These are phyloP conservation scores for Diploscapter pachys DNA, from an alignment of 1,140 invertebrate species.

Conservation along the genomic window DNA sequence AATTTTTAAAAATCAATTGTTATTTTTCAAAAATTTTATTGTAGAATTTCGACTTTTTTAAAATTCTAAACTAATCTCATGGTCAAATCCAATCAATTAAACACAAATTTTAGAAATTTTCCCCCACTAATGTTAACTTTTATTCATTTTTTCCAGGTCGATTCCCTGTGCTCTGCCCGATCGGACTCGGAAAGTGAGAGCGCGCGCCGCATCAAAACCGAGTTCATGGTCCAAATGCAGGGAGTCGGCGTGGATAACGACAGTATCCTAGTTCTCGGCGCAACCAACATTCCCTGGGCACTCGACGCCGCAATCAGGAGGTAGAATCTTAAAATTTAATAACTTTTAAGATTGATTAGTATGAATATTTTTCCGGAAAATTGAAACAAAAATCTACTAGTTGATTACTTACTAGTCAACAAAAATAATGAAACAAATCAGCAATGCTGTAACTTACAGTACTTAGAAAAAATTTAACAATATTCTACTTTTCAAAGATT, in stretches of 20 bases:
- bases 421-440: too few relatives aligned
- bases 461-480: too few relatives aligned
- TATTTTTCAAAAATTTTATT: not conserved
- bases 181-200: slow-evolving; percentile 99
- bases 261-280: slow-evolving; percentile 89
- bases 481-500: too few relatives aligned
- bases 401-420: too few relatives aligned
- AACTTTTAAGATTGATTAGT: too few relatives aligned
- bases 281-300: slow-evolving; percentile 99
- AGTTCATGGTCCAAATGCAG: slow-evolving; percentile 70
- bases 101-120: too few relatives aligned
- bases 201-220: slow-evolving; percentile 95
- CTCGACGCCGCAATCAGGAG: slow-evolving; percentile 87
- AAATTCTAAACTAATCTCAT: too few relatives aligned
- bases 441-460: too few relatives aligned
- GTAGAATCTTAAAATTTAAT: not conserved
- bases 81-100: too few relatives aligned
- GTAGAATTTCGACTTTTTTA: too few relatives aligned
- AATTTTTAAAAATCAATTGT: not conserved
- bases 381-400: too few relatives aligned
- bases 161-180: slow-evolving; percentile 92
- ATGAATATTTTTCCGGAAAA: too few relatives aligned
- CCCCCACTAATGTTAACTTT: not conserved
- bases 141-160: slow-evolving; percentile 67
- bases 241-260: slow-evolving; percentile 82